A percentile compares a stretch with the other conserved stretches of the same genome.
phyloP scores from a whole-genome alignment of 2,888 invertebrate species.

The Acleris holmiana region DNA sequence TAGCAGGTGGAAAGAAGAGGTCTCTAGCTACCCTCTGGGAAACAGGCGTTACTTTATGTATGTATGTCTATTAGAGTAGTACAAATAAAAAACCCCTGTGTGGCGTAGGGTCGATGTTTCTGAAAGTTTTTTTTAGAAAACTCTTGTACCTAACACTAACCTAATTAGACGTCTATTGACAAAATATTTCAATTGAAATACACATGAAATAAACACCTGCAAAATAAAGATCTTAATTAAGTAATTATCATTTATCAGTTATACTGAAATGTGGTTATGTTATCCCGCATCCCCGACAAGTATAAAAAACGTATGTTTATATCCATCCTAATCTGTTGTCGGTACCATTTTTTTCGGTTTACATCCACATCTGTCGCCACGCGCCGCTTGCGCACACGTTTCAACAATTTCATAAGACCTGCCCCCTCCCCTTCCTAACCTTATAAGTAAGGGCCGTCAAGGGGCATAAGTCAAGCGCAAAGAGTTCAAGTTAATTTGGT shows the following conservation, averaged over 20 bases:
- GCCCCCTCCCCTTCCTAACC: constrained; percentile 39
- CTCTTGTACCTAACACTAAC: no score
- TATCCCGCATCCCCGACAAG: background rate
- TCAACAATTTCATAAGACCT: constrained; percentile 56
- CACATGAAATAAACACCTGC: no score
- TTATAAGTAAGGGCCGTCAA: constrained; percentile 30
- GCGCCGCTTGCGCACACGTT: constrained; percentile 61
- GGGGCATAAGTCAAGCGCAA: constrained; percentile 34
- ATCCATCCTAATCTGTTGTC: constrained; percentile 48
- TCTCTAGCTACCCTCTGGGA: no score
- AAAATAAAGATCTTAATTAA: no score
- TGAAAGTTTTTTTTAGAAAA: no score
- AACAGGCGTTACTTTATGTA: no score
- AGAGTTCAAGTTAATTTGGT: constrained; percentile 30
- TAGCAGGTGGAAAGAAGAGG: no score
- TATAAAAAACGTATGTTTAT: constrained; percentile 25
- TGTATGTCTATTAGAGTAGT: no score
- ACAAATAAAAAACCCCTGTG: no score
- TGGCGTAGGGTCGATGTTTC: no score
- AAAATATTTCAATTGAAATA: no score
- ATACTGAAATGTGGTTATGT: background rate
- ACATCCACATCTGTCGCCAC: constrained; percentile 79
- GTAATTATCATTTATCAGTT: background rate
- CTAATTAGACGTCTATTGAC: no score
- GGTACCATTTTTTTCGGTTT: constrained; percentile 71